Base-by-base conservation (phyloP, 2,888 invertebrate species). In the Netelia melanura region DNA sequence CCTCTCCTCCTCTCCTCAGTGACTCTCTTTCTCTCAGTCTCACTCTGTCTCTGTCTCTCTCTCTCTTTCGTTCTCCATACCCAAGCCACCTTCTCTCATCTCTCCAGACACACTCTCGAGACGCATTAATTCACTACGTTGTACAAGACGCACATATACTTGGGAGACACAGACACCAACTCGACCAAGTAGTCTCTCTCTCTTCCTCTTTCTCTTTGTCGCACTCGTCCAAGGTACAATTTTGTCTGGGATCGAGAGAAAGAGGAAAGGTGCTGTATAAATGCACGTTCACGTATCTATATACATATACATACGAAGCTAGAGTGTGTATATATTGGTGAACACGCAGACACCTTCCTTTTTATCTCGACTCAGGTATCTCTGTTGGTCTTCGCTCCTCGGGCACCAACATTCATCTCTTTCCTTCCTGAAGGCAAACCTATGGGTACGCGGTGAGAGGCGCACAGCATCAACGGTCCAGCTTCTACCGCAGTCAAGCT, bases 71-170 rank as follows among this genome's bases (percentile, higher is more conserved):
- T 62, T 62, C 77, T 54, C 38, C 43, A 25, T 65, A 30, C 43
- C 74, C 38, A 72, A 70, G n/a, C 23, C 71, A 64, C 64, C 71
- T 71, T 71, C 62, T 43, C 76, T 56, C 71, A 64, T 72, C 79
- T 80, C 80, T 76, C 80, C 80, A 76, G 85, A 76, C 83, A 72
- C 67, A 74, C 52, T 81, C 79, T 71, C 79, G 76, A 76, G 80
- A 82, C 85, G 76, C 85, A 82, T 85, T 85, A 85, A 85, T 85
- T 85, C 81, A 82, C 75, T 65, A 61, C 79, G 54, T 54, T 71
- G 75, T 82, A 82, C 67, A 30, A 65, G 78, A 67, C 64, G 56
- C 25, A 44, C 71, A 52, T 65, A 81, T 21, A 21, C 77, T 77
- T 75, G 61, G 14, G 21, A 61, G 56, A 67, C 72, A 67, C 65